Percentiles rank a stretch among this genome's conserved stretches.
phyloP scores from a whole-genome alignment of 2,888 invertebrate genomes.

The Ophion ellenae region DNA sequence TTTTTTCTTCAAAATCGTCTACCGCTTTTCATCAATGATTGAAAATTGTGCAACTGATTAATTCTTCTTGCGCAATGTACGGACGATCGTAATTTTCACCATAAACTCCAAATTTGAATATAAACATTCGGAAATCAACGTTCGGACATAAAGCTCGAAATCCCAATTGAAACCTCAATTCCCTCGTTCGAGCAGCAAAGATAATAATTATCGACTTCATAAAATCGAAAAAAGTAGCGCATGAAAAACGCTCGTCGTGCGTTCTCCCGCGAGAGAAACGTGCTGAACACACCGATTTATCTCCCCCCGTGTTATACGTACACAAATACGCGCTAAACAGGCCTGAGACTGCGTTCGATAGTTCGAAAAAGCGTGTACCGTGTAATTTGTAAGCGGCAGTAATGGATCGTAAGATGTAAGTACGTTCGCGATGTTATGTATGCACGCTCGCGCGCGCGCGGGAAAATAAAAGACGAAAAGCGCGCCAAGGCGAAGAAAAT shows the following conservation, averaged over 20 bases:
- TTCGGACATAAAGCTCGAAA: no score
- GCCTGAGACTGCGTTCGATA: constrained; percentile 22
- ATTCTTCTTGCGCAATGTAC: no score
- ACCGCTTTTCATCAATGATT: not conserved
- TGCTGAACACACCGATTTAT: constrained; percentile 25
- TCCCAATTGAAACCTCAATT: no score
- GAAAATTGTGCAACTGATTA: no score
- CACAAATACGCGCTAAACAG: constrained; percentile 27
- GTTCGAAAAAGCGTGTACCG: constrained; percentile 35
- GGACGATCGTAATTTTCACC: not conserved
- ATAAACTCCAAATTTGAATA: not conserved
- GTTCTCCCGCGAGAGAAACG: not conserved
- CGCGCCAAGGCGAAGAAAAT: no score
- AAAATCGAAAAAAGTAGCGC: not conserved
- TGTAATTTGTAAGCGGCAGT: constrained; percentile 42
- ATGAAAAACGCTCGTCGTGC: not conserved
- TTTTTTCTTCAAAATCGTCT: not conserved
- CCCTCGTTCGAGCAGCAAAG: no score
- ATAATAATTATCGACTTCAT: not conserved
- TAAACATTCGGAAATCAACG: no score
- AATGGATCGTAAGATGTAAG: constrained; percentile 40
- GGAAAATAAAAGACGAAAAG: no score
- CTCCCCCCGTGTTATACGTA: not conserved
- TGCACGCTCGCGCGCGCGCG: not conserved
- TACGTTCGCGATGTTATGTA: constrained; percentile 24